phyloP scores from a whole-genome alignment of 2,888 invertebrate species.

The Cheilosia soror region DNA sequence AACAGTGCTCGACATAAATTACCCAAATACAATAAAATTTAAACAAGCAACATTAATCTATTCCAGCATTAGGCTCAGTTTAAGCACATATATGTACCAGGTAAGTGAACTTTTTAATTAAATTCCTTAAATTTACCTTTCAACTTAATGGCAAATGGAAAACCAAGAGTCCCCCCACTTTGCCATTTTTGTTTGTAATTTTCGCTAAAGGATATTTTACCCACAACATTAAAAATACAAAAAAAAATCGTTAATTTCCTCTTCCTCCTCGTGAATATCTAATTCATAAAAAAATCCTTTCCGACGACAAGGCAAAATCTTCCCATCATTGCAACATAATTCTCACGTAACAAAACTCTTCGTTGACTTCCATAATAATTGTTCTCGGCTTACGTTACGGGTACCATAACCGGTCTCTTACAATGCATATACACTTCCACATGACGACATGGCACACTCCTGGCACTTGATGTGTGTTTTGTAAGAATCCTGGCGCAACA shows the following conservation, averaged over 20 bases:
- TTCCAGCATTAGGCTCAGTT: neutral
- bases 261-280: conserved; percentile 13
- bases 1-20: neutral
- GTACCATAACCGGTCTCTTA: conserved; percentile 9
- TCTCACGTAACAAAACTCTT: conserved; percentile 47
- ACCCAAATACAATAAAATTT: neutral
- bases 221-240: conserved; percentile 17
- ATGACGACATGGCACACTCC: neutral
- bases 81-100: neutral
- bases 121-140: conserved; percentile 1
- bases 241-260: neutral
- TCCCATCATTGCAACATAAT: conserved; percentile 45
- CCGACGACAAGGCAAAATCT: conserved; percentile 6
- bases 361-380: conserved; percentile 56
- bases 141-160: neutral
- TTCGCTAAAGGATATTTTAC: conserved; percentile 20
- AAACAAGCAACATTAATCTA: neutral
- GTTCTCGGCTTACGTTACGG: conserved; percentile 17
- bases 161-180: neutral
- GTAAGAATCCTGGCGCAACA: conserved; percentile 50
- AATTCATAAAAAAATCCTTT: conserved; percentile 26
- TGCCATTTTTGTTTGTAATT: neutral
- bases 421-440: neutral
- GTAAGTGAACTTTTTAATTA: neutral
- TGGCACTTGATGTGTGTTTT: conserved; percentile 36